A percentile compares a stretch with the other conserved stretches of the same genome.
Conservation (phyloP, 2,797 vertebrate species). For the Gastrophryne carolinensis region DNA sequence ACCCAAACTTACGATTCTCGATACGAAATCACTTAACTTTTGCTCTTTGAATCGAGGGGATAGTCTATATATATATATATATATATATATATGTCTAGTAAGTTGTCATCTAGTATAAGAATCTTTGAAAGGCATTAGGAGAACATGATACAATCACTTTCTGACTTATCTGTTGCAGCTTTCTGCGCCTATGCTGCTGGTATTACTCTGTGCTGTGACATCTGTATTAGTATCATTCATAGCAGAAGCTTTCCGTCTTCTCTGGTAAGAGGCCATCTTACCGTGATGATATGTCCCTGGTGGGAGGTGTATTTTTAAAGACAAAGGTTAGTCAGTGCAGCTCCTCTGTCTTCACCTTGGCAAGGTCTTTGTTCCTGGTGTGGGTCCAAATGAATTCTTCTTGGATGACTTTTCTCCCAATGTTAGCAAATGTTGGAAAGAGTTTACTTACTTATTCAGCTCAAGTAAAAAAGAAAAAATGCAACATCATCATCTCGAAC, state of each 20-base stretch:
- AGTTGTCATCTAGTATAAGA: too few relatives aligned
- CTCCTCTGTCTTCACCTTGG: constrained; percentile 1
- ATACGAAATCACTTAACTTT: too few relatives aligned
- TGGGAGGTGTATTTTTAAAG: neutral
- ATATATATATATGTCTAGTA: too few relatives aligned
- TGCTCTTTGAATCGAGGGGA: too few relatives aligned
- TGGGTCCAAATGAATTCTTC: neutral
- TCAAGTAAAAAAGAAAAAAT: neutral
- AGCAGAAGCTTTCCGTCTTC: neutral
- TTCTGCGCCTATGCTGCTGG: too few relatives aligned
- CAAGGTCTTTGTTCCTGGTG: neutral
- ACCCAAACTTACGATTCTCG: too few relatives aligned
- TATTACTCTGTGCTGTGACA: too few relatives aligned
- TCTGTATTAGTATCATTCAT: neutral
- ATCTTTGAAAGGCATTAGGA: too few relatives aligned
- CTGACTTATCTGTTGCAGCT: too few relatives aligned
- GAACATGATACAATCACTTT: too few relatives aligned
- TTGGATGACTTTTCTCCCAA: neutral
- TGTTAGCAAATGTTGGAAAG: neutral
- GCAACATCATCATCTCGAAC: neutral
- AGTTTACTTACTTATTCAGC: neutral
- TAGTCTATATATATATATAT: too few relatives aligned
- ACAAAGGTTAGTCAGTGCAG: neutral
- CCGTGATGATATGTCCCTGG: neutral
- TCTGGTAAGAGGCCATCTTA: neutral